A percentile compares a stretch with the other conserved stretches of the same genome.
phyloP scores from a whole-genome alignment of 1,140 invertebrate species.

The Drosophila serrata region DNA sequence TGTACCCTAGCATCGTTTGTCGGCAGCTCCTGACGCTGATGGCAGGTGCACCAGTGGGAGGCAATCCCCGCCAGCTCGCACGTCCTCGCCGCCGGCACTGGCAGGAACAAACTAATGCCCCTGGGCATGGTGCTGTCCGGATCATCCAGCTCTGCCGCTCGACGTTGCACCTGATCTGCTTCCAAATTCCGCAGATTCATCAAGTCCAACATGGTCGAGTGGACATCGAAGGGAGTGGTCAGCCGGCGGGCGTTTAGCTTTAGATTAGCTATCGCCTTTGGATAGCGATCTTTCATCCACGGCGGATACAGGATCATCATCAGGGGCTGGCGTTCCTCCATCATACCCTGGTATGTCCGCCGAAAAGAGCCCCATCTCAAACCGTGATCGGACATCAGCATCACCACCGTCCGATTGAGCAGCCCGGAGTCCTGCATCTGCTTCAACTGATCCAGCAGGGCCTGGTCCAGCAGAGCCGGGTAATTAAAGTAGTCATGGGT shows the following conservation, averaged over 20 bases:
- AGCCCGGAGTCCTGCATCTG: conserved; percentile 38
- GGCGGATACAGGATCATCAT: conserved; percentile 91
- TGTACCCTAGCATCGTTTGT: conserved; percentile 85
- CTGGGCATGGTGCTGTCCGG: conserved; percentile 81
- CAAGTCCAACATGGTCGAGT: conserved; percentile 89
- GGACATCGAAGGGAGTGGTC: conserved; percentile 93
- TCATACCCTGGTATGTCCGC: conserved; percentile 91
- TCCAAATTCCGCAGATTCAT: conserved; percentile 85
- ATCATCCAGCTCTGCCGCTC: conserved; percentile 60
- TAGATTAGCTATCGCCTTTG: conserved; percentile 89
- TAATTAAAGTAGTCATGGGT: conserved; percentile 57
- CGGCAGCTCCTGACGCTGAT: conserved; percentile 87
- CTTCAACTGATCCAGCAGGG: conserved; percentile 12
- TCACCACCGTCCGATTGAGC: conserved; percentile 89
- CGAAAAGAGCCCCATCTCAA: conserved; percentile 92
- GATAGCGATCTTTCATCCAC: conserved; percentile 89
- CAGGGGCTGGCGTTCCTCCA: conserved; percentile 95
- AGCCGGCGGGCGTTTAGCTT: conserved; percentile 90
- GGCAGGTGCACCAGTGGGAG: conserved; percentile 94
- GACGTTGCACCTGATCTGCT: conserved; percentile 60
- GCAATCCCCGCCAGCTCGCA: conserved; percentile 91
- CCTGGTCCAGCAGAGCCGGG: conserved; percentile 30
- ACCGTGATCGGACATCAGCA: conserved; percentile 97
- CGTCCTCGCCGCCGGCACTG: conserved; percentile 90
- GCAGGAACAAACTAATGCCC: conserved; percentile 91